Evolutionary conservation across 2,113 vertebrate genomes (phyloP).

Genomic region (Rallus limicola): DNA sequence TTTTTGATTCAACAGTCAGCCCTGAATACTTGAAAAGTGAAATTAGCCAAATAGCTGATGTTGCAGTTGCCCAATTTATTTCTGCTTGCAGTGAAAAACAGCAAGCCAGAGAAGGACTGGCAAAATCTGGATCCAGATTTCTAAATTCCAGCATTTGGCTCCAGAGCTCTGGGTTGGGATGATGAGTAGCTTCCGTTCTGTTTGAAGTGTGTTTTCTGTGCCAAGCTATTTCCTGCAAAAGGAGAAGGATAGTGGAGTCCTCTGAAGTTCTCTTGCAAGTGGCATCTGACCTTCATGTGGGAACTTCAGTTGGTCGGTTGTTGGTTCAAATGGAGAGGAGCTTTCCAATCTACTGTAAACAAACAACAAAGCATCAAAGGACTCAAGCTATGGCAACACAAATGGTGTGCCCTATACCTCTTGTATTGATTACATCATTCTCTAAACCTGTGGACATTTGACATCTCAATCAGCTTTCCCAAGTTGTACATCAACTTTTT

Average conservation of each 20-base stretch:
- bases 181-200: neutral
- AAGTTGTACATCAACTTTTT: neutral
- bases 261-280: constrained; percentile 34
- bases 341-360: constrained; percentile 40
- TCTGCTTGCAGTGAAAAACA: neutral
- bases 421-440: constrained; percentile 29
- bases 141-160: neutral
- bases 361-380: constrained; percentile 44
- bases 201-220: neutral
- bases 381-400: neutral
- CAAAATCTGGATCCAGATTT: neutral
- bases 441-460: constrained; percentile 32
- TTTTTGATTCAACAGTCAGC: neutral
- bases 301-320: neutral
- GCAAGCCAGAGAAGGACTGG: neutral
- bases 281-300: neutral
- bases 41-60: neutral
- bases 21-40: neutral
- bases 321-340: neutral
- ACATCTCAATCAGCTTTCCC: constrained; percentile 36
- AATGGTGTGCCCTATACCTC: neutral
- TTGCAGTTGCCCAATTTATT: neutral
- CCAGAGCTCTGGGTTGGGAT: neutral
- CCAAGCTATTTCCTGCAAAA: neutral
- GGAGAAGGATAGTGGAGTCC: neutral